Base-by-base conservation (phyloP, 2,113 vertebrate species). In the Fregata magnificens region DNA sequence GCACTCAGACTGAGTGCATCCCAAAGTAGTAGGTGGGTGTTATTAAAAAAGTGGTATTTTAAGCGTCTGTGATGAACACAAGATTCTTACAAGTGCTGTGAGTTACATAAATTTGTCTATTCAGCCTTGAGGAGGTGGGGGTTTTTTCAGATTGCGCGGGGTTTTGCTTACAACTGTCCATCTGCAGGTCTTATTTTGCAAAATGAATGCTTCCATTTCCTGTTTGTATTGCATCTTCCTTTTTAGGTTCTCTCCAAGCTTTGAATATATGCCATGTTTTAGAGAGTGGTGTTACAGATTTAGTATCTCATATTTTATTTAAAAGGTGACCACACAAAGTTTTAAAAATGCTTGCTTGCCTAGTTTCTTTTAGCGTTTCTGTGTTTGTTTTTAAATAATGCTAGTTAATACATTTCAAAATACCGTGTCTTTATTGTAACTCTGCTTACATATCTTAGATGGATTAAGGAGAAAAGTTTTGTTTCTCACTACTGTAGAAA, bases 11-110 rank as follows among this genome's bases (percentile, higher is more conserved):
- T 42, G 53, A 82, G 34, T 6, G 2, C 16, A 49, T 94, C 78
- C 42, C 69, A 45, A 95, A 82, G 47, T 25, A 87, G 47, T 92
- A 82, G 34, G 69, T 71, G 56, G 80, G 34, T 94, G 53, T 87
- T 86, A 95, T 59, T 95, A 74, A 88, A 91, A 65, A 79, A 56
- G 20, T 63, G 45, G 8, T 92, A 86, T 95, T 97, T 96, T 84
- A 91, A 91, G 86, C 22, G 11, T 45, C 83, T 81, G 0, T 74
- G 61, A 70, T 93, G 82, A 91, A 45, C 49, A 63, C 15, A 91
- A 50, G 59, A 49, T 79, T 74, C 34, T 72, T 84, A 71, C 21
- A 93, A 74, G 78, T 76, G 31, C 56, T 77, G 17, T 49, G 52
- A 63, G 44, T 95, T 90, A 86, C 36, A 52, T 92, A 74, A 56